Base-by-base conservation (phyloP, 2,888 invertebrate genomes). In the Tetranychus piercei region DNA sequence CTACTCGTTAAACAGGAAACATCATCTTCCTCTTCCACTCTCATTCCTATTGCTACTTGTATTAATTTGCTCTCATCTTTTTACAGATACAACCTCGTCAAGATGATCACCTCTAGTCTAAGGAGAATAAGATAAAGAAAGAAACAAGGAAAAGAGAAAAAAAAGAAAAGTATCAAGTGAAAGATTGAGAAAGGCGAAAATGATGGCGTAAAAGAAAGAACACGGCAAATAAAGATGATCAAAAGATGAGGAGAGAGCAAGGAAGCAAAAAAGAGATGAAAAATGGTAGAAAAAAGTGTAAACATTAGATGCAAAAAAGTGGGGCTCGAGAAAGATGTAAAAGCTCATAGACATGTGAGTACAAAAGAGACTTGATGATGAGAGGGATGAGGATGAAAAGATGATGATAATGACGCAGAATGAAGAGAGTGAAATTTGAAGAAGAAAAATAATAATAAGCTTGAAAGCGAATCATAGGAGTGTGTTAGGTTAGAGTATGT, bases 381-480 rank as follows among this genome's bases (percentile, higher is more conserved):
- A 69, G 20, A 69, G 69, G 69, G 20, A 69, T 20, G 9, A 69
- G 15, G 72, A 72, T 72, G 45, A 72, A 18, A 18, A 20, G 15
- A 44, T 23, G 11, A 69, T 18, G 22, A 69, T 15, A 69, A 18
- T 23, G 69, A 20, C n/a, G 69, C 23, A 34, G 20, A 23, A 11
- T 43, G 72, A 72, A 44, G 44, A 34, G 34, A 22, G 23, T n/a
- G 23, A 23, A 71, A 72, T 20, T 15, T n/a, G 43, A 72, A 72
- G 20, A 34, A 72, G n/a, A 34, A 45, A 18, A 43, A 43, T n/a
- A 34, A 44, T 23, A 44, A 43, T 34, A 18, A 72, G 72, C 18
- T 18, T 15, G 43, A 43, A 18, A 72, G 45, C 15, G 9, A 69
- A 69, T 22, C 22, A 69, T 20, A 69, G 34, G 69, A 23, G 69